Evolutionary conservation across 92 coral and sea anemone genomes (phyloP), one percentile per base, ranked within the genome.

Genomic region (Porites cylindrica): DNA sequence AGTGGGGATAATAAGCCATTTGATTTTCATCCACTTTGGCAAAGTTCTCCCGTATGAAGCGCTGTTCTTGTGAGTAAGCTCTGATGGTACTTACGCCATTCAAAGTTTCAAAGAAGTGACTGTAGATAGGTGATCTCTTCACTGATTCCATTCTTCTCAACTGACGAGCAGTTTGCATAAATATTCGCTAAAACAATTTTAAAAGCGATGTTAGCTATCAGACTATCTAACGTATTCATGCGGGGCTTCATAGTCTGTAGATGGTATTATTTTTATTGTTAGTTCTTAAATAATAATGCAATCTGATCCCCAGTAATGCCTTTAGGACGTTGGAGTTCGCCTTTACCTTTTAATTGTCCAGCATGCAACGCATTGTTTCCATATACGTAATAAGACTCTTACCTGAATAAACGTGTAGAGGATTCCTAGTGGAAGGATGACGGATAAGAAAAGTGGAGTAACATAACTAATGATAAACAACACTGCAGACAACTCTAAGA

Each of bases 71-170:
- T 9, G 90, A 91, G 62, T 88, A 96, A 18, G 98, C 98, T 79
- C 98, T 79, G 76, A 96, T 87, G 70, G 98, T 96, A 70, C 95
- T 85, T 1, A 89, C 86, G 12, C 98, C 98, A n/a, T 86, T 89
- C 79, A 96, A 91, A 5, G 97, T 90, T 91, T 96, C 98, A 24
- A 94, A 93, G 92, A 96, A 96, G 82, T 94, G 88, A 84, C 93
- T 96, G 93, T 90, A 96, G 75, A 96, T 95, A 1, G 98, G 98
- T 16, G 98, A 96, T 26, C 93, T 92, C 66, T 94, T 96, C 19
- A 96, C 96, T 8, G 98, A 96, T 83, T 96, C 98, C 83, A 96
- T 92, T 54, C 98, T 87, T 82, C 92, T 96, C n/a, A 96, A 69
- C 84, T 96, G 98, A 24, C 98, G 92, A 5, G 98, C 90, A 7